Conservation (phyloP, 2,888 invertebrate species). For the Apamea epomidion region DNA sequence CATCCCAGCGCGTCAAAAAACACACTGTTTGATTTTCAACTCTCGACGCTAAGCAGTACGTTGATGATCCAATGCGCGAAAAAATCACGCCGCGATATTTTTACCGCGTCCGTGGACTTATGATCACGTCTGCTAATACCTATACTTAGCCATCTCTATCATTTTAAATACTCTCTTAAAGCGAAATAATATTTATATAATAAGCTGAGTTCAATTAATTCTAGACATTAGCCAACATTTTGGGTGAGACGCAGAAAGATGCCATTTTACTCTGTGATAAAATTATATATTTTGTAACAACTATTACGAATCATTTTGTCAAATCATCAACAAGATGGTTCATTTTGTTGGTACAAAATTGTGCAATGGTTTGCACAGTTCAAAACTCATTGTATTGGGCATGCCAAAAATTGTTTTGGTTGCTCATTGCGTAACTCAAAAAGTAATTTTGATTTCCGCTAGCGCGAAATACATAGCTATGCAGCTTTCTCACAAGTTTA, state of each 20-base stretch:
- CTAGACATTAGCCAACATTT: conserved; percentile 24
- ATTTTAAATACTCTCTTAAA: background rate
- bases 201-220: conserved; percentile 27
- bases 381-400: conserved; percentile 12
- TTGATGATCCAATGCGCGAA: too few species aligned
- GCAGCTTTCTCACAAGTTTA: background rate
- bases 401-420: conserved; percentile 9
- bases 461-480: background rate
- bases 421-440: background rate
- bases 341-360: background rate
- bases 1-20: too few species aligned
- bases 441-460: background rate
- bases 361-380: conserved; percentile 23
- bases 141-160: background rate
- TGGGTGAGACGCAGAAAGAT: conserved; percentile 27
- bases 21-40: too few species aligned
- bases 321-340: conserved; percentile 26
- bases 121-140: background rate
- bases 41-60: too few species aligned
- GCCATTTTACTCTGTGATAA: conserved; percentile 7
- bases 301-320: conserved; percentile 36
- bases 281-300: conserved; percentile 40
- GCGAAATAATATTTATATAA: conserved; percentile 11
- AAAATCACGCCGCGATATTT: background rate
- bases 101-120: background rate